Evolutionary conservation across 2,797 vertebrate genomes (phyloP).

Genomic region (Remorina albescens): DNA sequence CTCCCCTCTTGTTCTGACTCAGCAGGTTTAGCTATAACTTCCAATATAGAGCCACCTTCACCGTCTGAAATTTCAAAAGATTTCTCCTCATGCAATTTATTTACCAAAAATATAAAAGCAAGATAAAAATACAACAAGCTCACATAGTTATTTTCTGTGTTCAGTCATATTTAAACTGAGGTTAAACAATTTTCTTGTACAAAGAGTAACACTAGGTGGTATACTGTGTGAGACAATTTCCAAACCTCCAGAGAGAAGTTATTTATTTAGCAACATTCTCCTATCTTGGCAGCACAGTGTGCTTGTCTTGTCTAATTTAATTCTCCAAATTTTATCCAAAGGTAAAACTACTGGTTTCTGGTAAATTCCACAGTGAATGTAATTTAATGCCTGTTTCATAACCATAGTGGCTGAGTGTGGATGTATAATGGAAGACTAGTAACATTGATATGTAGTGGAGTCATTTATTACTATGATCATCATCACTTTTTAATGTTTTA

Average conservation of each 20-base stretch:
- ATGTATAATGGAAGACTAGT: neutral
- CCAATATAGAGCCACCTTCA: neutral
- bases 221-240: constrained; percentile 29
- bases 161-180: constrained; percentile 27
- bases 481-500: no score
- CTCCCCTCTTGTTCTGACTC: constrained; percentile 16
- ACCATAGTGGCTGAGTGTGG: no score
- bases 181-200: constrained; percentile 33
- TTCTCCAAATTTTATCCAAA: constrained; percentile 44
- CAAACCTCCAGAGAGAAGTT: constrained; percentile 54
- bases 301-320: constrained; percentile 53
- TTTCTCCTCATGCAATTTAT: constrained; percentile 4
- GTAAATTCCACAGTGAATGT: neutral
- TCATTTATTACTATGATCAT: neutral
- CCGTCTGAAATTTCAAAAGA: constrained; percentile 11
- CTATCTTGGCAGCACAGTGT: constrained; percentile 53
- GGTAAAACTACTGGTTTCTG: constrained; percentile 19
- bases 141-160: constrained; percentile 32
- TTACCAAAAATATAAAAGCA: constrained; percentile 6
- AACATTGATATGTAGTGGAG: neutral
- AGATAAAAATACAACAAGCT: constrained; percentile 16
- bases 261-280: constrained; percentile 65
- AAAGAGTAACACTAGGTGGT: constrained; percentile 46
- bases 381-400: no score
- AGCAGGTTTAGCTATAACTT: constrained; percentile 8